Evolutionary conservation across 1,140 invertebrate genomes (phyloP).

Genomic region (Teleopsis dalmanni): DNA sequence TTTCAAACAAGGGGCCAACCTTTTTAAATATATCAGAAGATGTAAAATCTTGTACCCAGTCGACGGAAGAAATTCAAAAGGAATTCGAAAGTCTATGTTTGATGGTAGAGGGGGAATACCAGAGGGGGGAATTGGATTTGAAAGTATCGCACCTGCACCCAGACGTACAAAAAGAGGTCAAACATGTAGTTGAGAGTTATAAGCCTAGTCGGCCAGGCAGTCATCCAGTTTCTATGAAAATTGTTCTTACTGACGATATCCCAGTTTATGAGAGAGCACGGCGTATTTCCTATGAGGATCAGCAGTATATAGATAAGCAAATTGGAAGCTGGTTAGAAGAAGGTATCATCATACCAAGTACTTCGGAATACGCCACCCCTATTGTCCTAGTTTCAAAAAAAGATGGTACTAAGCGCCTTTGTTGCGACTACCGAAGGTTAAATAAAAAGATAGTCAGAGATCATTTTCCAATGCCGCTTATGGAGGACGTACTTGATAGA

Average conservation of each 20-base stretch:
- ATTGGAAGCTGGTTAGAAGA: constrained; percentile 26
- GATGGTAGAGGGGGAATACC: too few species aligned
- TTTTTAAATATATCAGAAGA: too few species aligned
- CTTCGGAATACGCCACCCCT: constrained; percentile 5
- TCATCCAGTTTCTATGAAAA: constrained; percentile 12
- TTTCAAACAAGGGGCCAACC: too few species aligned
- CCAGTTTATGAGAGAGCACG: constrained; percentile 26
- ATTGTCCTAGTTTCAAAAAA: constrained; percentile 6
- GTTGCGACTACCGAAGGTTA: constrained; percentile 18
- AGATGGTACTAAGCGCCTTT: constrained; percentile 13
- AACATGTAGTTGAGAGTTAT: too few species aligned
- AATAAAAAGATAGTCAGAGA: constrained; percentile 18
- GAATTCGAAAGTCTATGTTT: too few species aligned
- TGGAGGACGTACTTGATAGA: constrained; percentile 27
- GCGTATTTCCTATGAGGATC: constrained; percentile 26
- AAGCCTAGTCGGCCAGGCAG: background rate
- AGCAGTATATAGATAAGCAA: constrained; percentile 24
- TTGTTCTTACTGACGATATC: constrained; percentile 19
- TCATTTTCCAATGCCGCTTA: constrained; percentile 27
- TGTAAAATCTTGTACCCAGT: too few species aligned
- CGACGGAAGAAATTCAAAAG: too few species aligned
- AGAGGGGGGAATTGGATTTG: too few species aligned
- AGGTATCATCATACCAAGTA: constrained; percentile 21
- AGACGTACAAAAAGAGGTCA: too few species aligned
- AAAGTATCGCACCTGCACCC: too few species aligned